Evolutionary conservation across 2,797 vertebrate genomes (phyloP), one percentile per base, ranked within the genome.

Genomic region (Gymnoscopelus braueri): DNA sequence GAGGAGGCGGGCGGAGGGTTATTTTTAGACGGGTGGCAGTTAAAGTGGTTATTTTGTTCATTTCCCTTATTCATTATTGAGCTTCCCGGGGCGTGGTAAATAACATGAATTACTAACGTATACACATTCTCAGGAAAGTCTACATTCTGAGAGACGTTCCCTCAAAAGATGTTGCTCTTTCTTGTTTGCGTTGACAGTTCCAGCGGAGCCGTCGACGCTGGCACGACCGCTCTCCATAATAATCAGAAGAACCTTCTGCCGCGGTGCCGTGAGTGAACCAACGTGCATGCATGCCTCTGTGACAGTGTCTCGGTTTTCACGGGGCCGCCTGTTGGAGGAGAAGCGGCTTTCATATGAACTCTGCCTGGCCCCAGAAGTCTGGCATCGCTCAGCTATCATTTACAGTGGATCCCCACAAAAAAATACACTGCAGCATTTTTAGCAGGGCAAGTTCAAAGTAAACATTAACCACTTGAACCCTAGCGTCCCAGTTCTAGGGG

Each of bases 21-120:
- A 93, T 94, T 93, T 95, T 90, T 91, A 93, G 89, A 89, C 7
- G 39, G 26, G 81, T 74, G 75, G 72, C 69, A 82, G 78, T 67
- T 80, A 81, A 81, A 87, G 87, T 91, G 85, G 71, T 82, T 78
- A 83, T 86, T 80, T 87, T 88, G 86, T 87, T 90, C 86, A 85
- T 82, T 84, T 82, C 78, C 39, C 39, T 84, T 91, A 95, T 95
- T 91, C 89, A 95, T 95, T 95, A 95, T 94, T 95, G 89, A 93
- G 87, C 78, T 75, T 67, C 84, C 87, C 39, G 39, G 84, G 79
- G 84, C 91, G 89, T 93, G 91, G 91, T 92, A 90, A 88, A 78
- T 82, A 84, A 35, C 63, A 86, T 92, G 72, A 90, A 92, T 90
- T 82, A 88, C 71, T 88, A 85, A 89, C 71, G 82, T 0, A 23